Evolutionary conservation across 2,113 vertebrate genomes (phyloP).

Genomic region (Hippotragus niger): DNA sequence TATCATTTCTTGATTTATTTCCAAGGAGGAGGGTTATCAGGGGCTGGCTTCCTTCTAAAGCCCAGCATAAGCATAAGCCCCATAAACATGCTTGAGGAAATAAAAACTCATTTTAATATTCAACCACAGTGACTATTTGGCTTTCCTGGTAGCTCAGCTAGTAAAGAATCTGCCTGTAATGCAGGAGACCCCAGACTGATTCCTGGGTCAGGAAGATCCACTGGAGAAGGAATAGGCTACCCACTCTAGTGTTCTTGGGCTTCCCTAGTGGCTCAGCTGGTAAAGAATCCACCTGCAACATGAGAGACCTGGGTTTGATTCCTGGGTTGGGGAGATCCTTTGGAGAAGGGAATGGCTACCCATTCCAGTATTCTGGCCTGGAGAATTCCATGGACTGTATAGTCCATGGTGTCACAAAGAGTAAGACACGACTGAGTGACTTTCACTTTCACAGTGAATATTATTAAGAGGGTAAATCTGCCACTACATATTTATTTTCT

Average conservation of each 20-base stretch:
- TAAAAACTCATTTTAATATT: conserved; percentile 4
- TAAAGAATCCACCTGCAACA: not conserved
- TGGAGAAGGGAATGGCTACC: not conserved
- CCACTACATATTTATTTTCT: not conserved
- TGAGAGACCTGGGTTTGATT: not conserved
- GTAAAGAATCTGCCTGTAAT: not conserved
- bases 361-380: not conserved
- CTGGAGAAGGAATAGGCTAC: not conserved
- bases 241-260: not conserved
- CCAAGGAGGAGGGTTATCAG: not conserved
- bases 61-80: not conserved
- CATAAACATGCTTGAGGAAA: not conserved
- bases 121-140: not conserved
- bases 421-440: not conserved
- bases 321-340: not conserved
- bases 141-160: not conserved
- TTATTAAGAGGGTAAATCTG: not conserved
- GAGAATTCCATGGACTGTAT: not conserved
- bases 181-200: not conserved
- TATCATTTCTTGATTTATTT: not conserved
- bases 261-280: not conserved
- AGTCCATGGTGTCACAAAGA: not conserved
- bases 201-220: not conserved
- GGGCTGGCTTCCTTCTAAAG: not conserved
- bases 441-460: not conserved